Evolutionary conservation across 2,797 vertebrate species (phyloP).

Genomic region (Anableps anableps): DNA sequence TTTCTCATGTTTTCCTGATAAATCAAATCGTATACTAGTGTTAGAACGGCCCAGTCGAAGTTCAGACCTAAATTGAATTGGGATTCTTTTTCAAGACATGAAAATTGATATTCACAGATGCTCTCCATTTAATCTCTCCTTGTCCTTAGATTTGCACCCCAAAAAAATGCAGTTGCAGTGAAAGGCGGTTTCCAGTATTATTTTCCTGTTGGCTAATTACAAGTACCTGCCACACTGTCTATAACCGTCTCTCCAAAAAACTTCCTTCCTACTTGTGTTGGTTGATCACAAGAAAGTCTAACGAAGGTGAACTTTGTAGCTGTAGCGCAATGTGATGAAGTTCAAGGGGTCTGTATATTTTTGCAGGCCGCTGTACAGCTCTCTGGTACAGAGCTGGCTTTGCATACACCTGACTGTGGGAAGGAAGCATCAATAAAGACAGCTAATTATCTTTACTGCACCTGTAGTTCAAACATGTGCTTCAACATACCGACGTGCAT

Average conservation of each 20-base stretch:
- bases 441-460: conserved; percentile 16
- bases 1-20: no score
- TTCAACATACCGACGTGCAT: background rate
- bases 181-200: background rate
- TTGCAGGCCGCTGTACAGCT: background rate
- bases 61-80: no score
- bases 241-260: background rate
- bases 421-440: background rate
- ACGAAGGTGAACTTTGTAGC: background rate
- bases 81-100: no score
- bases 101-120: background rate
- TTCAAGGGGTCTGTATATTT: background rate
- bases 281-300: background rate
- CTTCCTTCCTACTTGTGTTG: background rate
- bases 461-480: conserved; percentile 3
- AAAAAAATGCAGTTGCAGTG: background rate
- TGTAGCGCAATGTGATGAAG: background rate
- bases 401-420: background rate
- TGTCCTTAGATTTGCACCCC: no score
- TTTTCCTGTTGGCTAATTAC: background rate
- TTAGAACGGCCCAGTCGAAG: no score
- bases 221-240: background rate
- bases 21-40: no score
- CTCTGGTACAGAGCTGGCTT: background rate
- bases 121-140: background rate